A percentile compares a stretch with the other conserved stretches of the same genome.
Evolutionary conservation across 2,888 invertebrate species (phyloP).

Genomic region (Rhamnusium bicolor): DNA sequence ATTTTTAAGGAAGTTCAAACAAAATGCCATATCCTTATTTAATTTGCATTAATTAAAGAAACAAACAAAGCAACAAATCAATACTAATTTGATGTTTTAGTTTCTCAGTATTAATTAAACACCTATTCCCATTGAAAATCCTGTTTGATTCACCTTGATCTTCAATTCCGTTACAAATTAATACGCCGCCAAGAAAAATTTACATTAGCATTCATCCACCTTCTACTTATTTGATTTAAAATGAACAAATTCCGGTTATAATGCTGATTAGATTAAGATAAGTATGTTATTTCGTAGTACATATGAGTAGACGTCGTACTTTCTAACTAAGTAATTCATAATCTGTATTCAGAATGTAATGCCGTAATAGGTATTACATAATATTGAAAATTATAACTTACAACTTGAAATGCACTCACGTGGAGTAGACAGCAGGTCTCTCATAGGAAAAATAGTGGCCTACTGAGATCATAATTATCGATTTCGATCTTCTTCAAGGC

Average conservation of each 20-base stretch:
- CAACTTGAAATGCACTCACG: conserved; percentile 2
- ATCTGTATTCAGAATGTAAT: background rate
- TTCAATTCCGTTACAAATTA: background rate
- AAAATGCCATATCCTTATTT: background rate
- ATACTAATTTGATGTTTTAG: background rate
- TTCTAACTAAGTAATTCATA: conserved; percentile 7
- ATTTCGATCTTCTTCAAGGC: background rate
- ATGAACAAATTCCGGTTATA: background rate
- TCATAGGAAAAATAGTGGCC: background rate
- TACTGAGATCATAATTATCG: background rate
- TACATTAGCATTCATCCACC: background rate
- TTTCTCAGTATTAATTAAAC: background rate
- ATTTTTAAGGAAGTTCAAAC: background rate
- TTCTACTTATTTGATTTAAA: conserved; percentile 2
- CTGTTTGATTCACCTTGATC: background rate
- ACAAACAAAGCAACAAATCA: background rate
- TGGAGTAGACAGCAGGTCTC: background rate
- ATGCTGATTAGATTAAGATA: background rate
- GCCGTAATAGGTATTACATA: background rate
- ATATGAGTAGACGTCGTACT: background rate
- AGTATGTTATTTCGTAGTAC: background rate
- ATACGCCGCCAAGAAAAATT: background rate
- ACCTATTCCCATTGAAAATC: background rate
- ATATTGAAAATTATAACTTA: background rate
- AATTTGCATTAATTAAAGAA: background rate